A percentile compares a stretch with the other conserved stretches of the same genome.
These are phyloP conservation scores for Graptemys geographica DNA, from an alignment of 2,797 vertebrate genomes.

Conservation along the genomic window DNA sequence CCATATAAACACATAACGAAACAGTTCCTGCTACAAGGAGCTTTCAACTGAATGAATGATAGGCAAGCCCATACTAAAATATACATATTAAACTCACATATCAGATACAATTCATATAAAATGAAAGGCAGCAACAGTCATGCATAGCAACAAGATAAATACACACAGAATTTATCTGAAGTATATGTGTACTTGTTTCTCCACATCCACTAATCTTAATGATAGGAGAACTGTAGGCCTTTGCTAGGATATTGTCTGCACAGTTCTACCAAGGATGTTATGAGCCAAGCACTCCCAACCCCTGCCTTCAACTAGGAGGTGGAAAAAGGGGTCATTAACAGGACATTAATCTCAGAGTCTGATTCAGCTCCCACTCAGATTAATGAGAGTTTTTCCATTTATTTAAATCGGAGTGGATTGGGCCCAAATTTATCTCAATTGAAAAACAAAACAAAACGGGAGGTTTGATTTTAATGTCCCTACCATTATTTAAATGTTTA, in stretches of 20 bases:
- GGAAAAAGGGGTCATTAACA: slow-evolving; percentile 4
- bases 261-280: not conserved
- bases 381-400: not conserved
- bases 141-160: not conserved
- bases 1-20: not conserved
- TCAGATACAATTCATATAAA: not conserved
- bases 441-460: not conserved
- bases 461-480: slow-evolving; percentile 17
- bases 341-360: slow-evolving; percentile 5
- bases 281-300: slow-evolving; percentile 5
- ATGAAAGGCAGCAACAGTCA: not conserved
- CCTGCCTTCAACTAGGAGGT: slow-evolving; percentile 9
- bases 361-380: slow-evolving; percentile 30
- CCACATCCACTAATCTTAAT: not conserved
- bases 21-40: not conserved
- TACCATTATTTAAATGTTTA: not conserved
- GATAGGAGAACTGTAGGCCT: not conserved
- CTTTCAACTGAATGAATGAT: not conserved
- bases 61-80: not conserved
- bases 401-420: not conserved
- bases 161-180: fast-evolving
- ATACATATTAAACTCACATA: not conserved
- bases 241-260: not conserved
- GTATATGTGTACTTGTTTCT: fast-evolving
- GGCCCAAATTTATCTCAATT: not conserved